Evolutionary conservation across 2,888 invertebrate genomes (phyloP).

Genomic region (Leptopilina myrica): DNA sequence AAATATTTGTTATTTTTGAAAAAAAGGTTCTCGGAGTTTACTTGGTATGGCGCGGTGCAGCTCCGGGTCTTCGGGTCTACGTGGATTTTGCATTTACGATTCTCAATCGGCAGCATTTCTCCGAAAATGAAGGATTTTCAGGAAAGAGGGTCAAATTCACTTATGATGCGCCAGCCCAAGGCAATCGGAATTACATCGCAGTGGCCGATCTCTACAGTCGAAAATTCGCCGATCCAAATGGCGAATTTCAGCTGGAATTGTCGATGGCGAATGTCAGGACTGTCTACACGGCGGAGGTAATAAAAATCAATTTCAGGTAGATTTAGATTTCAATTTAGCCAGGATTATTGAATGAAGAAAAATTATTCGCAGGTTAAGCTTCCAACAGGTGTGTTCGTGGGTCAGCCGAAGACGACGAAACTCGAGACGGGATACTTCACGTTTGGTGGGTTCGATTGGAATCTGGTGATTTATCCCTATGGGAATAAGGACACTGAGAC

Average conservation of each 20-base stretch:
- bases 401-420: constrained; percentile 73
- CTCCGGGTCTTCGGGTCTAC: constrained; percentile 86
- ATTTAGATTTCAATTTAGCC: too few relatives aligned
- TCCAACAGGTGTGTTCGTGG: constrained; percentile 70
- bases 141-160: constrained; percentile 86
- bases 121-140: constrained; percentile 87
- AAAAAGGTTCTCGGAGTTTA: constrained; percentile 83
- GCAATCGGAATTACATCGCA: constrained; percentile 85
- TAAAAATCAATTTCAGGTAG: not conserved
- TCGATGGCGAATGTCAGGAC: constrained; percentile 87
- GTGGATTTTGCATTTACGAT: constrained; percentile 90
- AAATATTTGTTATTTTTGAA: not conserved
- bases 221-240: constrained; percentile 87
- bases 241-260: constrained; percentile 88
- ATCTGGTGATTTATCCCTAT: constrained; percentile 81
- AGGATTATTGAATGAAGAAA: too few relatives aligned
- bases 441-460: constrained; percentile 91
- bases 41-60: constrained; percentile 86
- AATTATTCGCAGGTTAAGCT: constrained; percentile 74
- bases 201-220: constrained; percentile 84
- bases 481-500: constrained; percentile 78
- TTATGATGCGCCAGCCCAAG: constrained; percentile 84
- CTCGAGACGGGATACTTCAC: constrained; percentile 85
- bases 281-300: constrained; percentile 83
- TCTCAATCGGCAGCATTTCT: constrained; percentile 89